These are phyloP conservation scores for Anolis carolinensis DNA, from an alignment of 2,113 vertebrate genomes.

Conservation along the genomic window DNA sequence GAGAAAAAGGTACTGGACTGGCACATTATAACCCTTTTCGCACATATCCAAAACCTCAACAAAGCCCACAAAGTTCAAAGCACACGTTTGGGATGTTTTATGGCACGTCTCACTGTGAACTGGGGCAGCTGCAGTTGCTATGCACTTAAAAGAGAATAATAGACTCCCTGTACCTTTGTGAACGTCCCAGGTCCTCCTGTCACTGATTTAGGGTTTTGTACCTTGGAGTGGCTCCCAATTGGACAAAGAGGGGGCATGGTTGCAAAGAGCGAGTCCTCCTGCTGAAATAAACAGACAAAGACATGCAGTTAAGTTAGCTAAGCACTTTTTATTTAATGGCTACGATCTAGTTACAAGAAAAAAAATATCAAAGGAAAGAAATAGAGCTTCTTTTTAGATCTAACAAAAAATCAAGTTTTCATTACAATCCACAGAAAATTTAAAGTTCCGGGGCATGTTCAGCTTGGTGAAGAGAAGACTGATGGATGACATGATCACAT, in stretches of 20 bases:
- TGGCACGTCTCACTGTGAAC: neutral
- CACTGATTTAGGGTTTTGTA: conserved; percentile 81
- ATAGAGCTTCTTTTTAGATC: neutral
- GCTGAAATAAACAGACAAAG: conserved; percentile 64
- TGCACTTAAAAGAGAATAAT: neutral
- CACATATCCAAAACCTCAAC: neutral
- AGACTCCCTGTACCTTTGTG: conserved; percentile 75
- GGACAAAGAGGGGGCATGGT: conserved; percentile 86
- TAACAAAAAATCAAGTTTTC: conserved; percentile 4
- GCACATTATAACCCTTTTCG: neutral
- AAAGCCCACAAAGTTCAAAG: neutral
- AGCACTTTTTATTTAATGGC: neutral
- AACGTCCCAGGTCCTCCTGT: conserved; percentile 84
- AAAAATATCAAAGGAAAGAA: neutral
- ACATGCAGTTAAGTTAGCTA: conserved; percentile 9
- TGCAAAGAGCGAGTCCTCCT: conserved; percentile 85
- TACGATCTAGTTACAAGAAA: neutral
- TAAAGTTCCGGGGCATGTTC: too few species aligned
- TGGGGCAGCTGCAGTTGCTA: neutral
- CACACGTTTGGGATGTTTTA: neutral
- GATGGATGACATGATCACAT: too few species aligned
- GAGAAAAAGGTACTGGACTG: neutral
- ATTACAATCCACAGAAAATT: neutral
- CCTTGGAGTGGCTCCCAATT: conserved; percentile 84
- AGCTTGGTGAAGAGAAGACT: too few species aligned